Evolutionary conservation across 2,888 invertebrate genomes (phyloP), one percentile per base, ranked within the genome.

Genomic region (Epinotia nisella): DNA sequence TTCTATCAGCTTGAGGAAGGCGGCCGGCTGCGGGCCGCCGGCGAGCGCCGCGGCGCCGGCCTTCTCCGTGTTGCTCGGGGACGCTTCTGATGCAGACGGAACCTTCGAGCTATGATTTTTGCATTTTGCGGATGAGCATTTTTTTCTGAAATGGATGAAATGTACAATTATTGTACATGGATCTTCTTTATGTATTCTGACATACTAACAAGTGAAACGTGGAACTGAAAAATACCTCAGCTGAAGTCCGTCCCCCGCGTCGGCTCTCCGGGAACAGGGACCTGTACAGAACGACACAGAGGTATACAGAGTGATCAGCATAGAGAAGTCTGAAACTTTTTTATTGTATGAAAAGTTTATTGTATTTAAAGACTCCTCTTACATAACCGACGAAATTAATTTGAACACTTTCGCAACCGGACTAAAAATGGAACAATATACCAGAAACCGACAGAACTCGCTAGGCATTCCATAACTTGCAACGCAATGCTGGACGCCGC

Each of bases 1-100:
- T 45, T 89, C 87, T 7, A 90, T 69, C 9, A 92, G 76, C 76
- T 90, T 90, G 45, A 92, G 81, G 75, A 80, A 87, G 19, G 85
- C 87, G 55, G 78, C 80, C 56, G 87, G 85, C n/a, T 83, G 74
- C 11, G 74, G n/a, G 13, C 75, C 74, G 68, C 73, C 76, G 68
- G 58, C 78, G 35, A 35, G 29, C 2, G 76, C 74, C 79, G 86
- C 86, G 49, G 85, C 83, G 65, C 77, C 75, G 10, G 87, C 85
- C 15, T 88, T 87, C 75, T 82, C 86, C 59, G 87, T 87, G 0
- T 91, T 89, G 3, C 86, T 79, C 11, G 83, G 78, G 2, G 90
- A 89, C 10, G 86, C 85, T 45, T 82, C 80, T 11, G 81, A 76
- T 21, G 89, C 84, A 0, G 86, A 75, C 7, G 78, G 70, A 41